phyloP scores from a whole-genome alignment of 2,888 invertebrate genomes.

The Amphipoea oculea region DNA sequence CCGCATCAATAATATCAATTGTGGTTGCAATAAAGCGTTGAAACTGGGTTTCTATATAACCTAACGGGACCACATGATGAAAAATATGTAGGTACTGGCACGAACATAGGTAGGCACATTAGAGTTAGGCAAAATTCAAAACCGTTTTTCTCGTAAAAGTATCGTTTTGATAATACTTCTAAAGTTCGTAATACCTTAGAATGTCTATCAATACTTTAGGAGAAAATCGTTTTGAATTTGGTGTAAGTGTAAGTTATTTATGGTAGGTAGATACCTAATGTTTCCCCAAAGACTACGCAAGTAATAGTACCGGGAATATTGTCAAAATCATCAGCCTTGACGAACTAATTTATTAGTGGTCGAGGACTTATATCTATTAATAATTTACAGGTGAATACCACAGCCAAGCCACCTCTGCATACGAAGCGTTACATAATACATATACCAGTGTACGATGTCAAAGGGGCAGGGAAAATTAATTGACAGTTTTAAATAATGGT shows the following conservation, averaged over 20 bases:
- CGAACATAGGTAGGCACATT: not conserved
- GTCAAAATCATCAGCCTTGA: slow-evolving; percentile 24
- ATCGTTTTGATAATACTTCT: not conserved
- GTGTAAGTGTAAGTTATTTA: not conserved
- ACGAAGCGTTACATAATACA: not conserved
- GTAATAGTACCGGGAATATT: slow-evolving; percentile 31
- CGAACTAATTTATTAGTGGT: slow-evolving; percentile 34
- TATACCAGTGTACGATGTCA: not conserved
- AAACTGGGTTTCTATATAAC: not conserved
- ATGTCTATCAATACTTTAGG: not conserved
- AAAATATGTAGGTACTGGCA: not conserved
- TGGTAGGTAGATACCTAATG: not conserved
- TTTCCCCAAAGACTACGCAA: slow-evolving; percentile 22
- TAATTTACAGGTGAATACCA: slow-evolving; percentile 22
- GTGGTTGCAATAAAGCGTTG: not conserved
- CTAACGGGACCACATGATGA: slow-evolving; percentile 3
- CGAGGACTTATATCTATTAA: slow-evolving; percentile 4
- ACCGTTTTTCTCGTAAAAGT: not conserved
- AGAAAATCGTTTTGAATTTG: not conserved
- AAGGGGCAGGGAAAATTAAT: not conserved
- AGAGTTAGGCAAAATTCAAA: not conserved
- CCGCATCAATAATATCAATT: not conserved
- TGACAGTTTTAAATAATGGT: not conserved
- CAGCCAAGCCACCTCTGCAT: not conserved
- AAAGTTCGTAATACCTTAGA: not conserved